Conservation (phyloP, 2,113 vertebrate species). For the Rynchops niger region DNA sequence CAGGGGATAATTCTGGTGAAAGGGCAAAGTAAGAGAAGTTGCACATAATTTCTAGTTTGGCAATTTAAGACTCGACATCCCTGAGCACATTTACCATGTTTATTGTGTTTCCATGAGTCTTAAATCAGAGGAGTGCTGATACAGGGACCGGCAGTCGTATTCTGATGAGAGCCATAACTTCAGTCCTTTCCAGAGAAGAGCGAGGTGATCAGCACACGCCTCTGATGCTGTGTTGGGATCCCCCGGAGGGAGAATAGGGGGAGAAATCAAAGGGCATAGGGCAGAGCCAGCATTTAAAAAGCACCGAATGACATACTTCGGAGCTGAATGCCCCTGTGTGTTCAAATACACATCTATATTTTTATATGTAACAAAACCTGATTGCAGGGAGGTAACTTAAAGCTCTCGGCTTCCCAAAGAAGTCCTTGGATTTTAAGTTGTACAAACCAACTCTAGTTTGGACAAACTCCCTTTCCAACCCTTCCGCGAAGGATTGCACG, state of each 20-base stretch:
- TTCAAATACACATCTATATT: neutral
- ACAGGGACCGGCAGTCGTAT: neutral
- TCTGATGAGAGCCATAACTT: neutral
- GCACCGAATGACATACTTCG: neutral
- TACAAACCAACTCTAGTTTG: neutral
- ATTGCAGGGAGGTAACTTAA: neutral
- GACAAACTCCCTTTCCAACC: neutral
- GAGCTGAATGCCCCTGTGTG: neutral
- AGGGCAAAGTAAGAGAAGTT: neutral
- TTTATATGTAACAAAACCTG: neutral
- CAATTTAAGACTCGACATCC: neutral
- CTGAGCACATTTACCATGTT: rapidly evolving
- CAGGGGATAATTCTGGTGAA: neutral
- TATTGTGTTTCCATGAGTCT: neutral
- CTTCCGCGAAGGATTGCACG: rapidly evolving
- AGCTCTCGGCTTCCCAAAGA: neutral
- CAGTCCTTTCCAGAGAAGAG: neutral
- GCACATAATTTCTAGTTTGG: neutral
- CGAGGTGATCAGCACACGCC: neutral
- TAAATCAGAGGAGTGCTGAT: neutral
- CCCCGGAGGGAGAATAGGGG: neutral
- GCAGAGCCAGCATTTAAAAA: neutral
- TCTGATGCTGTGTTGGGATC: neutral
- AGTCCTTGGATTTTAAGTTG: neutral
- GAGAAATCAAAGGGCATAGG: neutral